Evolutionary conservation across 2,113 vertebrate species (phyloP), one percentile per base, ranked within the genome.

Genomic region (Artemisiospiza belli): DNA sequence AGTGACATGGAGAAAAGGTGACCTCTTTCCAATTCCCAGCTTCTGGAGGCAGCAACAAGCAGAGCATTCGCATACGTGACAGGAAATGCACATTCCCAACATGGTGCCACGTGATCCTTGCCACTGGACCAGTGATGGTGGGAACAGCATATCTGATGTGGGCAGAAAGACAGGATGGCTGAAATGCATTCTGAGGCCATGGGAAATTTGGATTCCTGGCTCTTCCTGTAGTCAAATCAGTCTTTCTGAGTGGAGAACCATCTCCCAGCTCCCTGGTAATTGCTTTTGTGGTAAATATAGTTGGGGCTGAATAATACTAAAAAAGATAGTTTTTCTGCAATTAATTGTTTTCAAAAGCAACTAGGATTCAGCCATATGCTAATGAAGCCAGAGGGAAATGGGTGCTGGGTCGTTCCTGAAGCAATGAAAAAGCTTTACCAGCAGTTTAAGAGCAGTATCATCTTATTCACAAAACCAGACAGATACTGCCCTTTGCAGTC

Each of bases 51-150:
- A 64, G 33, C n/a, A 27, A 30, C 39, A 78, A 87, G 52, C 51
- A 81, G 30, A 0, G 0, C 12, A 8, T 85, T 85, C 51, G 22
- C 0, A 0, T 21, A 21, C 0, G 46, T 2, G 4, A 41, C 25
- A 39, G 58, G n/a, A 78, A 74, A 66, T 12, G 2, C 0, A 0
- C 15, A 22, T 43, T 82, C 41, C 58, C 54, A 41, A 15, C 31
- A 10, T 0, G 2, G n/a, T n/a, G 35, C 54, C 23, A 16, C 0
- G 0, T 27, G 41, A 57, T 73, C 49, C 44, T 83, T 2, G 2
- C 58, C 46, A 35, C 58, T 27, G 24, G 46, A 44, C 22, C n/a
- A 73, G 57, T 0, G 0, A 5, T 8, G 31, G 9, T 63, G 39
- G 37, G 15, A 84, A 27, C 30, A 69, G 41, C 15, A 30, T 5